Evolutionary conservation across 2,797 vertebrate genomes (phyloP).

Genomic region (Rachycentron canadum): DNA sequence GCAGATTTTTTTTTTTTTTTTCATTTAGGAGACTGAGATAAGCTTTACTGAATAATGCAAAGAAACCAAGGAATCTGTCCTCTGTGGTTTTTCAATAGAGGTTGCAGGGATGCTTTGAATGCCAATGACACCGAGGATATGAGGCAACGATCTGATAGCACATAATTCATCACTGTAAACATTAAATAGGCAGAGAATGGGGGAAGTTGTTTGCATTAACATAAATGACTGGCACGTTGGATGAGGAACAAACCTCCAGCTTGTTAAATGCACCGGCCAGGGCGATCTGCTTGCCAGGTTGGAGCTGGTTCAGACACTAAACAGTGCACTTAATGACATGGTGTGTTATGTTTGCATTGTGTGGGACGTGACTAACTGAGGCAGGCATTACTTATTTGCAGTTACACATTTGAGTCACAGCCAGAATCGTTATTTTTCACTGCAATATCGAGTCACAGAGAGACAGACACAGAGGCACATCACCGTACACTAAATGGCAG

Average conservation of each 20-base stretch:
- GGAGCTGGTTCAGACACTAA: conserved; percentile 70
- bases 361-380: conserved; percentile 48
- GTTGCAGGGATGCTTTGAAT: conserved; percentile 62
- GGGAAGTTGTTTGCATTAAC: conserved; percentile 59
- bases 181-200: conserved; percentile 47
- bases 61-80: conserved; percentile 38
- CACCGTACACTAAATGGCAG: conserved; percentile 34
- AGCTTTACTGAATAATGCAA: conserved; percentile 51
- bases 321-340: conserved; percentile 58
- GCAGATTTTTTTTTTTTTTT: conserved; percentile 35
- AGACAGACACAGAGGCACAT: conserved; percentile 14
- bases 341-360: conserved; percentile 59
- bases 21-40: conserved; percentile 49
- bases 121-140: conserved; percentile 52
- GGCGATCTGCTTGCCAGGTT: conserved; percentile 57
- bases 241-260: conserved; percentile 56
- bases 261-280: conserved; percentile 59
- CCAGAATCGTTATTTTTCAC: conserved; percentile 46
- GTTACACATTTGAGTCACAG: conserved; percentile 47
- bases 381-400: conserved; percentile 56
- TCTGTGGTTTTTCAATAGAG: conserved; percentile 64
- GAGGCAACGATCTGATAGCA: conserved; percentile 59
- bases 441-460: conserved; percentile 23
- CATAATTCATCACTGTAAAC: conserved; percentile 64
- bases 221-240: conserved; percentile 66